Percentiles rank a stretch among this genome's conserved stretches.
These are phyloP conservation scores for Copidosoma aretas DNA, from an alignment of 2,888 invertebrate species.

Conservation along the genomic window DNA sequence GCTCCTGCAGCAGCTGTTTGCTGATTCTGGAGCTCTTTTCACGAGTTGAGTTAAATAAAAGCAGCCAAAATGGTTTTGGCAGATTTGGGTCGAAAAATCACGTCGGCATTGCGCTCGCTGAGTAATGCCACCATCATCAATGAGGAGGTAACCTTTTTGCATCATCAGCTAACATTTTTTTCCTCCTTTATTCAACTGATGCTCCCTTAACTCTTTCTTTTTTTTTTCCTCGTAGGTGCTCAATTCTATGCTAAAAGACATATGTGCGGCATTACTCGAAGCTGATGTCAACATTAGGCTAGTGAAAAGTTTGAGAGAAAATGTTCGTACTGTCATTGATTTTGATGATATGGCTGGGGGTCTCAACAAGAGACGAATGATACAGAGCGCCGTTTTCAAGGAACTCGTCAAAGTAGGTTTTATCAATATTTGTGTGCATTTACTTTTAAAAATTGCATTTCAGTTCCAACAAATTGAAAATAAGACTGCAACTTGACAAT, in stretches of 20 bases:
- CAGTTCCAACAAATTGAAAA: not conserved
- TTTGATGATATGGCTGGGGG: slow-evolving; percentile 99
- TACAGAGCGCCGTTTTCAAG: slow-evolving; percentile 98
- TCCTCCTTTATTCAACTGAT: too few relatives aligned
- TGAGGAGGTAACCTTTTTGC: slow-evolving; percentile 78
- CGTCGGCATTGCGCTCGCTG: slow-evolving; percentile 94
- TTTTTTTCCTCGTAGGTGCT: slow-evolving; percentile 73
- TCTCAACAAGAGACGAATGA: slow-evolving; percentile 96
- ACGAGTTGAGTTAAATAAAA: not conserved
- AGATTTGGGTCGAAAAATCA: slow-evolving; percentile 99
- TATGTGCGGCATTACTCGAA: slow-evolving; percentile 95
- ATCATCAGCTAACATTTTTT: too few relatives aligned
- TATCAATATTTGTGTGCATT: not conserved
- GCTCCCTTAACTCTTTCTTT: slow-evolving; percentile 10
- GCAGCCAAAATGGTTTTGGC: slow-evolving; percentile 93
- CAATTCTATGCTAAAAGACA: slow-evolving; percentile 99
- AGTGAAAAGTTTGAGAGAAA: slow-evolving; percentile 94
- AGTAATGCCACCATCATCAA: slow-evolving; percentile 98
- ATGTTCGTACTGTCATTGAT: slow-evolving; percentile 96
- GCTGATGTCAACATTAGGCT: slow-evolving; percentile 96
- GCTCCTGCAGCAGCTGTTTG: not conserved
- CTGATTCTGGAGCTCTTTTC: not conserved
- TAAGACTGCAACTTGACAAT: too few relatives aligned
- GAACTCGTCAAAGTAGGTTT: slow-evolving; percentile 88
- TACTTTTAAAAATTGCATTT: not conserved